phyloP scores from a whole-genome alignment of 1,140 invertebrate genomes.

The Sipha flava region DNA sequence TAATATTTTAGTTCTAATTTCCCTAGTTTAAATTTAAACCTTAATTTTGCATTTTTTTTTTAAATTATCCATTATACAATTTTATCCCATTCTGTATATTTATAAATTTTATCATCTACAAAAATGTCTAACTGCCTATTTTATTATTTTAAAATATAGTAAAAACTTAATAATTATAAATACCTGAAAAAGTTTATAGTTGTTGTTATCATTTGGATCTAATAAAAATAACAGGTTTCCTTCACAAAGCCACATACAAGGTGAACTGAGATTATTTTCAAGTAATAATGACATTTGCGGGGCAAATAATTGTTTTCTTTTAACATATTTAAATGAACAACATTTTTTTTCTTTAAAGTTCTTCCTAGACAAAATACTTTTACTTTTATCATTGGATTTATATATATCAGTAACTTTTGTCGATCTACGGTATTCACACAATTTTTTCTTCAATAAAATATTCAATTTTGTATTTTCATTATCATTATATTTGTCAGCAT shows the following conservation, averaged over 20 bases:
- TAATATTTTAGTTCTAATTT: no score
- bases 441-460: background rate
- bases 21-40: no score
- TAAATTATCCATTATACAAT: no score
- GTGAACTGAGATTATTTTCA: conserved; percentile 51
- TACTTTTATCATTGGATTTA: background rate
- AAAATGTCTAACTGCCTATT: no score
- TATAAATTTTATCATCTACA: no score
- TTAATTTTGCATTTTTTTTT: no score
- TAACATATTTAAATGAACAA: background rate
- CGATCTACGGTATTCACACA: background rate
- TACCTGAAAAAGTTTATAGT: conserved; percentile 79
- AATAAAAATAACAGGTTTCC: conserved; percentile 80
- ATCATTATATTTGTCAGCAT: background rate
- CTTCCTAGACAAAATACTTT: background rate
- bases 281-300: conserved; percentile 47
- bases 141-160: background rate
- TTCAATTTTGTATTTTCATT: background rate
- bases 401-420: background rate
- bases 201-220: conserved; percentile 71
- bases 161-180: conserved; percentile 38
- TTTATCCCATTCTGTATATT: no score
- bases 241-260: conserved; percentile 81
- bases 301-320: conserved; percentile 37
- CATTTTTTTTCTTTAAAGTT: background rate